A percentile compares a stretch with the other conserved stretches of the same genome.
phyloP scores from a whole-genome alignment of 2,888 invertebrate genomes.

The Rotaria magnacalcarata region DNA sequence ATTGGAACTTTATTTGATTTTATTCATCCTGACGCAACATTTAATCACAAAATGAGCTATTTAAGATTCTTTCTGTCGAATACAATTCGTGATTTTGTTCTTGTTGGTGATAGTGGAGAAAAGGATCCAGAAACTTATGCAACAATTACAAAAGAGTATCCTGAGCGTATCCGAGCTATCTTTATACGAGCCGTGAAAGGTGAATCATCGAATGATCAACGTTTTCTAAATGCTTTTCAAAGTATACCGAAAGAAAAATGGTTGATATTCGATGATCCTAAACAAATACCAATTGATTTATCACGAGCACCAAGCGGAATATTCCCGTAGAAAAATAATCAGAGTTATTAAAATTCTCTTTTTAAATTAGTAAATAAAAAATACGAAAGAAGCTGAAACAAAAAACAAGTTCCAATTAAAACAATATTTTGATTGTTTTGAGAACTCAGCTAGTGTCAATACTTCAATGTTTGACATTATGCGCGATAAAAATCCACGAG shows the following conservation, averaged over 20 bases:
- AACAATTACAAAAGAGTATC: neutral
- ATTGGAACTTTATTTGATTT: neutral
- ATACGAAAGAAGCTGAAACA: too few relatives aligned
- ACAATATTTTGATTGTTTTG: too few relatives aligned
- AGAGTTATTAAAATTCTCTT: too few relatives aligned
- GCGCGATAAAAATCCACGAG: too few relatives aligned
- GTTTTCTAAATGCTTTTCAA: neutral
- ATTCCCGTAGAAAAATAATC: neutral
- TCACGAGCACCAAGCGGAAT: neutral
- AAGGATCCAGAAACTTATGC: conserved; percentile 22
- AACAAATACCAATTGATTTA: neutral
- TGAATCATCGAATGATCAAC: neutral
- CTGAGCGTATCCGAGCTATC: neutral
- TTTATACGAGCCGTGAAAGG: conserved; percentile 12
- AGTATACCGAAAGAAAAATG: neutral
- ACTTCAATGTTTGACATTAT: too few relatives aligned
- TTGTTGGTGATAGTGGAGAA: conserved; percentile 5
- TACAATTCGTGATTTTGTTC: neutral
- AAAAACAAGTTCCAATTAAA: too few relatives aligned
- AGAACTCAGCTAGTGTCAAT: too few relatives aligned
- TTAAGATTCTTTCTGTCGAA: neutral
- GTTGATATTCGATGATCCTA: neutral
- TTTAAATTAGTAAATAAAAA: too few relatives aligned
- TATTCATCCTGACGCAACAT: conserved; percentile 15
- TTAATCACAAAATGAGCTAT: neutral